Percentiles rank a stretch among this genome's conserved stretches.
Conservation (phyloP, 37 sponge, comb jelly and placozoan species). For the Aphrocallistes beatrix region DNA sequence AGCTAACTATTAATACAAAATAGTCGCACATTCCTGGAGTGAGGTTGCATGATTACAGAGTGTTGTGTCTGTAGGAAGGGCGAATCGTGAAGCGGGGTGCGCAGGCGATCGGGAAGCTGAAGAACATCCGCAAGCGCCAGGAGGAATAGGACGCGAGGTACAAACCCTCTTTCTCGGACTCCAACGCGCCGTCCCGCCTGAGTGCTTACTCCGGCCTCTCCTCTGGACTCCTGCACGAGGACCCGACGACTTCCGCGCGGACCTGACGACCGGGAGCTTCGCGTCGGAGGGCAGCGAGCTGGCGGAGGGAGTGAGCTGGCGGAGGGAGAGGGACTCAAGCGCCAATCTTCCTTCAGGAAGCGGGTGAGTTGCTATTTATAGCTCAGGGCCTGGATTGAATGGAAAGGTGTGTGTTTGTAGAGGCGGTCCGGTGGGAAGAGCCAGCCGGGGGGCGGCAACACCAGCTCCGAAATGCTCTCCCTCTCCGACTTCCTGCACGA, state of each 20-base stretch:
- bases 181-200: neutral
- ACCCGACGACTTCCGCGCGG: neutral
- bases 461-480: neutral
- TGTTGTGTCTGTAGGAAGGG: conserved; percentile 14
- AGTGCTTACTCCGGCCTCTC: neutral
- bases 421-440: conserved; percentile 12
- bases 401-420: neutral
- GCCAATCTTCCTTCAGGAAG: neutral
- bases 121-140: neutral
- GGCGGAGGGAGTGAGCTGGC: neutral
- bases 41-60: neutral
- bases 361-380: neutral
- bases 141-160: neutral
- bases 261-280: neutral
- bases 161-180: neutral
- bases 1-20: no score
- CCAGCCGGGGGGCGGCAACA: neutral
- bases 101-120: neutral
- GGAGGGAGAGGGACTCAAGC: neutral
- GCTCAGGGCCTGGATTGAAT: neutral
- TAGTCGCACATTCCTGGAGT: no score
- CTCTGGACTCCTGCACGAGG: neutral
- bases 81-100: neutral
- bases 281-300: neutral
- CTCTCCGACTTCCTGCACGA: neutral